These are phyloP conservation scores for Enteromius unitaeniatus DNA, from an alignment of 2,797 vertebrate species.

Conservation along the genomic window DNA sequence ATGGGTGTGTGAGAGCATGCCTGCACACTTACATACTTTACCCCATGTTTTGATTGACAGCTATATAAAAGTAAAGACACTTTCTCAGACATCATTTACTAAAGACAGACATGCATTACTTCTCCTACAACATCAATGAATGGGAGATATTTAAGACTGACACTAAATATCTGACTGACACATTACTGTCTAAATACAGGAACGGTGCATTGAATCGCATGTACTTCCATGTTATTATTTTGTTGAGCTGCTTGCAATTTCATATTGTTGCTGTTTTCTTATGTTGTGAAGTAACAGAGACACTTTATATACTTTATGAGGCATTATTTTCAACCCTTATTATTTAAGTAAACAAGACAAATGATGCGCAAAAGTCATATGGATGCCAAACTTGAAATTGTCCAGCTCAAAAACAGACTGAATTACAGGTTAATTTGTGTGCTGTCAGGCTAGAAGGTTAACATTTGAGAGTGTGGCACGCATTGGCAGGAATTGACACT, in stretches of 20 bases:
- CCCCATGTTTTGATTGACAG: constrained; percentile 35
- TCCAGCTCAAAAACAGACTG: background rate
- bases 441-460: constrained; percentile 5
- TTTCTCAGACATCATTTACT: constrained; percentile 10
- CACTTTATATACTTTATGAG: background rate
- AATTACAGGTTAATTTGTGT: background rate
- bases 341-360: constrained; percentile 11
- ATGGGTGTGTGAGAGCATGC: constrained; percentile 20
- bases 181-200: background rate
- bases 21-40: constrained; percentile 7
- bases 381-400: background rate
- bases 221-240: background rate
- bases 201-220: constrained; percentile 2
- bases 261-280: constrained; percentile 21
- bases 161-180: background rate
- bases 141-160: background rate
- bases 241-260: background rate
- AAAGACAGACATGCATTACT: background rate
- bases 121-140: background rate
- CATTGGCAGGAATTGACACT: background rate
- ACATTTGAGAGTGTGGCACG: constrained; percentile 25
- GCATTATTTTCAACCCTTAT: background rate
- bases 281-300: background rate
- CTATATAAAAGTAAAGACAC: constrained; percentile 10
- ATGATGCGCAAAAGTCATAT: background rate